Evolutionary conservation across 2,888 invertebrate species (phyloP).

Genomic region (Nephrotoma flavescens): DNA sequence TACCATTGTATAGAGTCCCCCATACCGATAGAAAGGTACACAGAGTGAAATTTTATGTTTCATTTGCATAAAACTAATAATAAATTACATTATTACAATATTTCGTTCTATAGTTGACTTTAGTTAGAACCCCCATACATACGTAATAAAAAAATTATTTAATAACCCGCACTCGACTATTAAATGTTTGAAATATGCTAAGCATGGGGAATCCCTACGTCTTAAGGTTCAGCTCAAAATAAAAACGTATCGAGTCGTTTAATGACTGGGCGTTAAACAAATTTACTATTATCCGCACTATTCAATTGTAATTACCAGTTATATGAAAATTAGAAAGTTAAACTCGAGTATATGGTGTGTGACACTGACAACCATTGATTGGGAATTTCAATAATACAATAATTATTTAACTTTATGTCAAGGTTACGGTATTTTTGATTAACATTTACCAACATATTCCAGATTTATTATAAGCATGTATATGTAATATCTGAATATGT

Average conservation of each 20-base stretch:
- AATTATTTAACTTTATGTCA: neutral
- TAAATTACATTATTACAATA: neutral
- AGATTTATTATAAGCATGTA: no score
- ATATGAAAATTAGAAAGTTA: neutral
- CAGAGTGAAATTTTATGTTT: neutral
- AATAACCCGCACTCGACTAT: neutral
- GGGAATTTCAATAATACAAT: neutral
- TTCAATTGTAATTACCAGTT: neutral
- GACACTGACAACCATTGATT: neutral
- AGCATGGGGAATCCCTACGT: neutral
- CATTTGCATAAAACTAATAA: neutral
- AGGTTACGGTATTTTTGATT: neutral
- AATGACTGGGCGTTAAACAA: neutral
- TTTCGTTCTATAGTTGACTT: neutral
- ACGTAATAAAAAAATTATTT: no score
- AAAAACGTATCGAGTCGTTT: neutral
- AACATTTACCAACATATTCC: no score
- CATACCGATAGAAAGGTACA: neutral
- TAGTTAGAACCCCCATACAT: no score
- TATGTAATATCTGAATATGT: neutral
- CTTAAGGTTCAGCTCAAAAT: neutral
- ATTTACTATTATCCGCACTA: neutral
- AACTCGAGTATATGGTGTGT: neutral
- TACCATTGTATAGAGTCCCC: neutral
- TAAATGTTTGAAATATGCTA: neutral